Conservation (phyloP, 2,797 vertebrate species). For the Stomatorhinus walkeri region DNA sequence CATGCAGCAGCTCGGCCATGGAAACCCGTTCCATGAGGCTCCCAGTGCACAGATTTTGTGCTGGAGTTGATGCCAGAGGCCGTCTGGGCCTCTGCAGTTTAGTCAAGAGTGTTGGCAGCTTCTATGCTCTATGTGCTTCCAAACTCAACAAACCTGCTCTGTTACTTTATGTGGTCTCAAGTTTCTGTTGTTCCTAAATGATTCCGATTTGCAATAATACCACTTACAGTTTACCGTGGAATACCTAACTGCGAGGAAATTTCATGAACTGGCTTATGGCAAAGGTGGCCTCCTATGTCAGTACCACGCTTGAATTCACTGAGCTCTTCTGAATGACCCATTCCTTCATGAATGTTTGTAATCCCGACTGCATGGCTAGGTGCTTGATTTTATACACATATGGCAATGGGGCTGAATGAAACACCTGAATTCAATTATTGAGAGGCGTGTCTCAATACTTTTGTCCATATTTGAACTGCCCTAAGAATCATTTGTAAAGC, state of each 20-base stretch:
- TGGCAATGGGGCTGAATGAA: background rate
- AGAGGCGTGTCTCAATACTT: background rate
- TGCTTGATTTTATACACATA: background rate
- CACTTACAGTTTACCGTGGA: background rate
- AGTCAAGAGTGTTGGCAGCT: background rate
- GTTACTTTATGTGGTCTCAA: background rate
- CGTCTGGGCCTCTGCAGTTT: no score
- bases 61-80: background rate
- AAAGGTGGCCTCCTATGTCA: background rate
- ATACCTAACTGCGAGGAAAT: background rate
- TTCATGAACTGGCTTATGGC: background rate
- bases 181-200: background rate
- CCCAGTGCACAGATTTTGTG: background rate
- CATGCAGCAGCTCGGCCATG: background rate
- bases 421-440: background rate
- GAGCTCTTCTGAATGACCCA: background rate
- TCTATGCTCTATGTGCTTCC: background rate
- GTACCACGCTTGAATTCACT: background rate
- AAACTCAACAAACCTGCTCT: background rate
- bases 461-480: background rate
- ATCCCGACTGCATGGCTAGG: background rate
- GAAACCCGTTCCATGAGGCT: background rate
- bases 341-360: background rate
- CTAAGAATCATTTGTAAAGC: background rate
- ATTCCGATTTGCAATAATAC: background rate